Evolutionary conservation across 2,888 invertebrate species (phyloP), one percentile per base, ranked within the genome.

Genomic region (Latheticus oryzae): DNA sequence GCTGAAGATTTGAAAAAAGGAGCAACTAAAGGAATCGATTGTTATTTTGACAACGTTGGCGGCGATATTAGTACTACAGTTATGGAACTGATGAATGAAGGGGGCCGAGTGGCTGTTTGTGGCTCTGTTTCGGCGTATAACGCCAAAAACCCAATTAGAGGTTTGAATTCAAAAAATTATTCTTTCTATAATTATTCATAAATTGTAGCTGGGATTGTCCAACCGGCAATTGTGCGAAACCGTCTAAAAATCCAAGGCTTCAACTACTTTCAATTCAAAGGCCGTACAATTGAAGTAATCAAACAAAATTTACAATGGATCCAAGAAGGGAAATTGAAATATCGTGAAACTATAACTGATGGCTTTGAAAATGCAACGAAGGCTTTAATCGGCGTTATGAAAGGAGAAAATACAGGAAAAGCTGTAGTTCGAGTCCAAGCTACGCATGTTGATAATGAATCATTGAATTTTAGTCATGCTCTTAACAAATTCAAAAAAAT

Each of bases 11-110:
- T 91, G 8, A 82, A 82, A 61, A 78, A 84, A 72, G 79, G 76
- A 42, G 87, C 87, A 5, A 87, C 89, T 0, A 78, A 86, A 11
- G 89, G 89, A 2, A 76, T 90, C 0, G 88, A 90, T 70, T 86
- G 87, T 69, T 90, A 87, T 69, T 90, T 89, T 70, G 90, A 90
- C 70, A 90, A 89, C 75, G 90, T 88, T 35, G 89, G 88, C 11
- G 89, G 89, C 23, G 85, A 86, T 68, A 83, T 88, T 35, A 85
- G 86, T 54, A 82, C 82, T 13, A 80, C 77, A 7, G 84, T 89
- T 15, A 79, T 88, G 45, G 78, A 76, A 55, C 80, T 82, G 52
- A 88, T 89, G 88, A 88, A 85, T 60, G 71, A 73, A 48, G 80
- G 78, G 65, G 88, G 89, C 1, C 80, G 89, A 53, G 80, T 89